Base-by-base conservation (phyloP, 2,888 invertebrate genomes). In the Sussaba pulchella region DNA sequence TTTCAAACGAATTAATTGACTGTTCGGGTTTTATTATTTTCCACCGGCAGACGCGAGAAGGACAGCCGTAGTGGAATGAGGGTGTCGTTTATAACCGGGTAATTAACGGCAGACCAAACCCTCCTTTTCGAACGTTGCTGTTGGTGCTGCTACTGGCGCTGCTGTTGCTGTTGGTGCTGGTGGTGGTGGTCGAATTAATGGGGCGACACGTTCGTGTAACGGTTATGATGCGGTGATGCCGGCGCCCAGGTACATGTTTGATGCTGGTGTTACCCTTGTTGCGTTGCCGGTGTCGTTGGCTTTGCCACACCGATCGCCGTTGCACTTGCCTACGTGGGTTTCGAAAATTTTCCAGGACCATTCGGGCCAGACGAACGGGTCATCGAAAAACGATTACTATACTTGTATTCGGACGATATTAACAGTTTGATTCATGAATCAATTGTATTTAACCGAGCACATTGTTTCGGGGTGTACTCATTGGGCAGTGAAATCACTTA, bases 121-220 rank as follows among this genome's bases (percentile, higher is more conserved):
- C 67, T 57, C 50, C 73, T 50, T 45, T 50, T 41, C 36, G 69
- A 69, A 43, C 64, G 77, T 63, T 69, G 67, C 69, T 73, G 78
- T 36, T 81, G 69, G 31, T 31, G 31, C 31, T 31, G 31, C 31
- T 31, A 6, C 31, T 31, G 31, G 31, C 6, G 31, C 31, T 31
- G 31, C 31, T 31, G 31, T 6, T 31, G 31, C 6, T 31, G 31
- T 31, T 31, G 31, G 63, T 69, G 67, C 69, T 73, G 78, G 31
- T 81, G 69, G 73, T 74, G 83, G 82, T 77, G 83, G 82, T 83
- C 82, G 82, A 83, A 83, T 83, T 83, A 83, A 83, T 83, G 83
- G 83, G 75, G 77, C 83, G 77, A 82, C 82, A 74, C 72, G 82
- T 81, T 81, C 77, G 81, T 73, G 77, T 81, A 81, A 81, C 77